phyloP scores from a whole-genome alignment of 1,140 invertebrate species.

The Mesaphorura yosii region DNA sequence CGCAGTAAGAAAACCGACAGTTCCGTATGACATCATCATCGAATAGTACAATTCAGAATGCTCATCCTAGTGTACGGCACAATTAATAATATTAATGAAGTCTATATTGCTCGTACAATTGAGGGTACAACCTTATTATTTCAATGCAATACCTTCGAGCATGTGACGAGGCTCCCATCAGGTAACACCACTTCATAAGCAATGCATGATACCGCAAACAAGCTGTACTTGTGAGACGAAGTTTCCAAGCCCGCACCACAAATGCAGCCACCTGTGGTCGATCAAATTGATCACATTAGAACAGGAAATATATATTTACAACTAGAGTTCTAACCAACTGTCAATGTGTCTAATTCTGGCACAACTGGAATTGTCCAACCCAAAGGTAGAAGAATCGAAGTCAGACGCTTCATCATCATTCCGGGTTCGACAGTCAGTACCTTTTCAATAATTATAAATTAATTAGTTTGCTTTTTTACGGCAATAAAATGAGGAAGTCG shows the following conservation, averaged over 20 bases:
- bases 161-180: background rate
- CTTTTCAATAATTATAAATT: too few relatives aligned
- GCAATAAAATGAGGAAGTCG: background rate
- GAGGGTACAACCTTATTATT: too few relatives aligned
- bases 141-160: background rate
- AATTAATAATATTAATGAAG: too few relatives aligned
- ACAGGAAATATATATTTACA: background rate
- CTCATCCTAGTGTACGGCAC: background rate
- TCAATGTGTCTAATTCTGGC: background rate
- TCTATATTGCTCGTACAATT: too few relatives aligned
- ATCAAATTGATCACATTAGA: background rate
- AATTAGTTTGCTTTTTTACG: background rate
- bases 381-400: background rate
- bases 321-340: background rate
- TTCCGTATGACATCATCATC: constrained; percentile 55
- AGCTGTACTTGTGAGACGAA: background rate
- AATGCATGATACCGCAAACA: background rate
- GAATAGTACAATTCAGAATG: constrained; percentile 22
- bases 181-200: background rate
- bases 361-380: constrained; percentile 1
- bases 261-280: constrained; percentile 4
- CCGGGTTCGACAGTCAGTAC: background rate
- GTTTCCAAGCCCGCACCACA: constrained; percentile 10
- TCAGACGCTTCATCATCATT: background rate
- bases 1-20: constrained; percentile 44